Conservation (phyloP, 1,140 invertebrate genomes). For the Palaemon carinicauda region DNA sequence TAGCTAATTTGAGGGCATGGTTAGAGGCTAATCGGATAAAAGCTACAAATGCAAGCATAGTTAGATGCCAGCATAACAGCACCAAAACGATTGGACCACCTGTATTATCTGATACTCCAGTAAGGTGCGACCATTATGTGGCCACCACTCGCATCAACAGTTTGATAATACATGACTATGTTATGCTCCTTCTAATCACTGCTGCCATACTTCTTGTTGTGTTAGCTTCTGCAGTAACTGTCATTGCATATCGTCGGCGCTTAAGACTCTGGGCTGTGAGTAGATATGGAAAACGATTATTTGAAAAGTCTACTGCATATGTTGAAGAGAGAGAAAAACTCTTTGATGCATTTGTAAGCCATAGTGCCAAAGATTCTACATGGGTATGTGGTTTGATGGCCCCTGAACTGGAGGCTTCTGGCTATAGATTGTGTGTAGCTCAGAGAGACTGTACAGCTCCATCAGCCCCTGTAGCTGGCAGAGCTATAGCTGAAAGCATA, state of each 20-base stretch:
- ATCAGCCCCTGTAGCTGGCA: conserved; percentile 44
- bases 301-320: conserved; percentile 55
- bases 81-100: conserved; percentile 51
- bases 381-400: conserved; percentile 86
- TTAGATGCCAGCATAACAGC: conserved; percentile 55
- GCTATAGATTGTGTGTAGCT: conserved; percentile 82
- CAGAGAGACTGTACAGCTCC: conserved; percentile 74
- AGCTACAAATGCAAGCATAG: conserved; percentile 48
- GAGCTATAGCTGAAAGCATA: conserved; percentile 56
- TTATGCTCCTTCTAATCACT: conserved; percentile 60
- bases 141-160: conserved; percentile 55
- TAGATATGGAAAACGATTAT: conserved; percentile 62
- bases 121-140: conserved; percentile 56
- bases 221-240: conserved; percentile 55
- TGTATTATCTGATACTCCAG: conserved; percentile 51
- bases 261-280: conserved; percentile 59
- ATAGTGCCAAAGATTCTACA: conserved; percentile 87
- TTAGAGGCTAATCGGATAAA: conserved; percentile 61
- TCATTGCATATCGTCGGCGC: conserved; percentile 62
- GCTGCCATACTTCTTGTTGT: conserved; percentile 47
- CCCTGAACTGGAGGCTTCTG: conserved; percentile 77
- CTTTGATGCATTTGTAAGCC: conserved; percentile 90
- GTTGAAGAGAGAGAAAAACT: conserved; percentile 80
- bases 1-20: conserved; percentile 63
- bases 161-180: conserved; percentile 60